Conservation (phyloP, 2,113 vertebrate species). For the Rafetus swinhoei region DNA sequence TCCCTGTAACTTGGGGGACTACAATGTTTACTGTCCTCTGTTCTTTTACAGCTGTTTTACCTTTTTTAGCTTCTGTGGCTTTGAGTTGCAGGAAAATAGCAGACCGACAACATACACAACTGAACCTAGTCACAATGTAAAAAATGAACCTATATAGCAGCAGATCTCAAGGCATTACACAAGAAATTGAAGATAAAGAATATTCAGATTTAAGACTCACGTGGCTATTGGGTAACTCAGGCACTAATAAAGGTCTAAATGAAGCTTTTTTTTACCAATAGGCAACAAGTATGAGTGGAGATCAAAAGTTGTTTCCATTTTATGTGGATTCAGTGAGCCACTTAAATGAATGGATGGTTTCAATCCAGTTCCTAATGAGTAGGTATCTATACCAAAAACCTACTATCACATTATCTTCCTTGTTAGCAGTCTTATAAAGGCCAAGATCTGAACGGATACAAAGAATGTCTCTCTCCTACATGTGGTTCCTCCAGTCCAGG, state of each 20-base stretch:
- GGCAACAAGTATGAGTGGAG: background rate
- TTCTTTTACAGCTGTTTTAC: conserved; percentile 22
- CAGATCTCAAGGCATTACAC: background rate
- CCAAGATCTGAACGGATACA: background rate
- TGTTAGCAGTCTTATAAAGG: background rate
- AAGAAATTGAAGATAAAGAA: background rate
- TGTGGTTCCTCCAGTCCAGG: background rate
- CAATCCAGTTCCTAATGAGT: background rate
- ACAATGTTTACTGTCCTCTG: background rate
- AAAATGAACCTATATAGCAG: background rate
- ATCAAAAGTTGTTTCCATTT: background rate
- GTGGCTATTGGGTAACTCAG: background rate
- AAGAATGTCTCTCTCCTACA: background rate
- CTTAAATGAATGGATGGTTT: background rate
- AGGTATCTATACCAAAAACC: background rate
- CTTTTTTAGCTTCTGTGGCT: conserved; percentile 25
- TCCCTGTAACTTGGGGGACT: fast-evolving
- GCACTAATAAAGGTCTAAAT: background rate
- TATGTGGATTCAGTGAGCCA: background rate
- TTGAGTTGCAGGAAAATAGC: background rate
- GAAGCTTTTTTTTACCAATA: fast-evolving
- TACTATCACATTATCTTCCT: background rate
- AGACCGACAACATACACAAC: background rate
- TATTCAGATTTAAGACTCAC: background rate
- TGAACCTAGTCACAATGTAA: background rate